Evolutionary conservation across 1,140 invertebrate species (phyloP).

Genomic region (Argopecten irradians): DNA sequence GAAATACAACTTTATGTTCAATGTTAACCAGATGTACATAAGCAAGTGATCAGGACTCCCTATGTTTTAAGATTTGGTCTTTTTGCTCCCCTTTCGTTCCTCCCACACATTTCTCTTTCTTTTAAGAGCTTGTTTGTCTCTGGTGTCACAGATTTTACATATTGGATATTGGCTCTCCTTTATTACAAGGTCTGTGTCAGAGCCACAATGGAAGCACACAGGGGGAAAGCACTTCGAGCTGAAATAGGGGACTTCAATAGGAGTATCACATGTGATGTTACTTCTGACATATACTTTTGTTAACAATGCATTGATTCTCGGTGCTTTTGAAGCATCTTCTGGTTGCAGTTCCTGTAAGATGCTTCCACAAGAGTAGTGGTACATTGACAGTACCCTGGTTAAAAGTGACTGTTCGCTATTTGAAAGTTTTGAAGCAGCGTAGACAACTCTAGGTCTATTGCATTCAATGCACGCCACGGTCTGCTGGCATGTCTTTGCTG

Average conservation of each 20-base stretch:
- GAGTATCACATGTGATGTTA: not conserved
- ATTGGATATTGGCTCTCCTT: slow-evolving; percentile 9
- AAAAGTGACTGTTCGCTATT: slow-evolving; percentile 22
- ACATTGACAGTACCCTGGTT: not conserved
- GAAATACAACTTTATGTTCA: too few relatives aligned
- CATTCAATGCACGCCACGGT: slow-evolving; percentile 27
- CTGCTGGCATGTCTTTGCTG: slow-evolving; percentile 25
- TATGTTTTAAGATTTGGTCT: too few relatives aligned
- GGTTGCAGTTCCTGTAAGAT: slow-evolving; percentile 25
- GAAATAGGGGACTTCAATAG: slow-evolving; percentile 25
- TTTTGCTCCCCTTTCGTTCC: too few relatives aligned
- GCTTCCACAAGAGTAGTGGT: slow-evolving; percentile 21
- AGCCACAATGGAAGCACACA: slow-evolving; percentile 26
- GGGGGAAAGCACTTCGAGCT: slow-evolving; percentile 24
- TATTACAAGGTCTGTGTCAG: not conserved
- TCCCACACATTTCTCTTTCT: too few relatives aligned
- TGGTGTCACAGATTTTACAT: not conserved
- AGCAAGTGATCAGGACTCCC: too few relatives aligned
- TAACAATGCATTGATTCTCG: slow-evolving; percentile 24
- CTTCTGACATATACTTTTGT: not conserved
- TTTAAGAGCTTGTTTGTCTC: too few relatives aligned
- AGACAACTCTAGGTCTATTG: not conserved
- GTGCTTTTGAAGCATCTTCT: slow-evolving; percentile 31
- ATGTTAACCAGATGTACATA: too few relatives aligned
- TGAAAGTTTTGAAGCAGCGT: slow-evolving; percentile 28